Base-by-base conservation (phyloP, 1,140 invertebrate species). In the Eriocheir sinensis region DNA sequence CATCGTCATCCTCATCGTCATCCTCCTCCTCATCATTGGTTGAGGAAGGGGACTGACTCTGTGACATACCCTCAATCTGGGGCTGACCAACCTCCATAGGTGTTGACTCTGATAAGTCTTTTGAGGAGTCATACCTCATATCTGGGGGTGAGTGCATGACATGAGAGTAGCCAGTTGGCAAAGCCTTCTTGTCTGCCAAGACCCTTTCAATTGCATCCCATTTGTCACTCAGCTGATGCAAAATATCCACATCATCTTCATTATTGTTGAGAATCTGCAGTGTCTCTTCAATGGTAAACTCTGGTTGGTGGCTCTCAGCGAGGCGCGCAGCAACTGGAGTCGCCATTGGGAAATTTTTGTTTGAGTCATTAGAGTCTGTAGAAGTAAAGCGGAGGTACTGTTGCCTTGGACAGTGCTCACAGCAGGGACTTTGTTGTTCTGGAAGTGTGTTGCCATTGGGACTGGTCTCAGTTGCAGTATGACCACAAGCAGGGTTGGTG, bases 361-460 rank as follows among this genome's bases (percentile, higher is more conserved):
- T 95, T 9, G 95, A 95, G 81, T 95, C 95, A 80, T 92, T 95
- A 1, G 95, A 95, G 36, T 95, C 95, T 80, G 95, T 95, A 41
- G 95, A 95, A 21, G 72, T 94, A 41, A 94, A 95, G 3, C 95
- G 95, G 27, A 80, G 32, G 27, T 95, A 95, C 41, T 94, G 92
- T 41, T 94, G 92, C 79, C 95, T 91, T 32, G 92, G 95, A 34
- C 95, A 95, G 48, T 95, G 94, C 34, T 95, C 92, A 81, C 94
- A 95, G 44, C 94, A 95, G 36, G 95, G 95, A 53, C 95, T 95
- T 30, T 86, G 92, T 30, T 86, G 92, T 41, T 91, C 93, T 53
- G 93, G 79, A 30, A 91, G 91, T 8, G 95, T 95, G 48, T 95
- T 95, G 34, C 95, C 95, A 92, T 95, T 95, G 9, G 95, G 95